phyloP scores from a whole-genome alignment of 92 coral and sea anemone genomes.

The Anthopleura xanthogrammica region DNA sequence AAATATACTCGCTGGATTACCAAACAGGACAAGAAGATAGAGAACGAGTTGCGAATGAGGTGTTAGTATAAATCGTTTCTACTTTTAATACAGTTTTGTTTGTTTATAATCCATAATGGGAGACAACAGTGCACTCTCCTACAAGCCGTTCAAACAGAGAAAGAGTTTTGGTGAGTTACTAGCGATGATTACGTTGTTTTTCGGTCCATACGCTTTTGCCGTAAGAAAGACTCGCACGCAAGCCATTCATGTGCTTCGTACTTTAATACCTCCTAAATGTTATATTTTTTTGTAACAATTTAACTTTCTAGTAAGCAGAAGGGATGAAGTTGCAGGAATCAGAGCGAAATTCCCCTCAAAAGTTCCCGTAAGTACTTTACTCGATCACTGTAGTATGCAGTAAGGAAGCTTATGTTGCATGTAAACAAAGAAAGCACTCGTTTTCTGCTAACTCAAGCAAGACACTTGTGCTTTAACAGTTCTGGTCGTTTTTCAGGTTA shows the following conservation, averaged over 20 bases:
- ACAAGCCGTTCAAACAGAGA: slow-evolving; percentile 90
- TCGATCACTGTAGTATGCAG: not conserved
- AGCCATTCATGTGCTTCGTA: not conserved
- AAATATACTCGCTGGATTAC: slow-evolving; percentile 7
- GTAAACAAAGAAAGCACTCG: slow-evolving; percentile 19
- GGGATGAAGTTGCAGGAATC: slow-evolving; percentile 97
- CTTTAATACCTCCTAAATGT: not conserved
- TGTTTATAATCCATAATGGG: slow-evolving; percentile 41
- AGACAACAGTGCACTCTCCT: slow-evolving; percentile 65
- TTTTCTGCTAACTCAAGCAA: not conserved
- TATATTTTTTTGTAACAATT: slow-evolving; percentile 11
- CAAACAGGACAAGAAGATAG: not conserved
- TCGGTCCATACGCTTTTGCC: not conserved
- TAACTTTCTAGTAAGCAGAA: slow-evolving; percentile 74
- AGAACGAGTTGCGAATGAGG: not conserved
- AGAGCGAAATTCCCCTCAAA: slow-evolving; percentile 97
- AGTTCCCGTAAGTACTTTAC: slow-evolving; percentile 89
- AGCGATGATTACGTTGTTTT: too few relatives aligned
- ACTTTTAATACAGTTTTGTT: not conserved
- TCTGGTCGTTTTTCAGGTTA: slow-evolving; percentile 59
- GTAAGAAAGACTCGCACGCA: not conserved
- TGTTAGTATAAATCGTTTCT: not conserved
- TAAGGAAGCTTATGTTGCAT: not conserved
- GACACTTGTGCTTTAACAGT: not conserved
- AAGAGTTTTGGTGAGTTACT: slow-evolving; percentile 86